A percentile compares a stretch with the other conserved stretches of the same genome.
These are phyloP conservation scores for Lipophrys pholis DNA, from an alignment of 2,113 vertebrate species.

Conservation along the genomic window DNA sequence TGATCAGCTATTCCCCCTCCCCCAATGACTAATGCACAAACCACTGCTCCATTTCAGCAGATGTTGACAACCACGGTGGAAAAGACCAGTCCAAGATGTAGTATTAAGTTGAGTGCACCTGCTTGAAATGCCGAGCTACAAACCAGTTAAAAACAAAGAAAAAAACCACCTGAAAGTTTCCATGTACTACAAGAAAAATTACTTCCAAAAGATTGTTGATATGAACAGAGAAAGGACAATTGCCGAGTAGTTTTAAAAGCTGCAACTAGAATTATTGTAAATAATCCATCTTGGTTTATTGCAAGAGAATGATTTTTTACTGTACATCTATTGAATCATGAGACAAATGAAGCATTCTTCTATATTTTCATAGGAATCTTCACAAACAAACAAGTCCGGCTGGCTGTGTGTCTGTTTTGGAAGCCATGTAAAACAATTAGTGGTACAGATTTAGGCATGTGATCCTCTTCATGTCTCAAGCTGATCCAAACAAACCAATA, in stretches of 20 bases:
- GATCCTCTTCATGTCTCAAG: conserved; percentile 9
- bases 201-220: no score
- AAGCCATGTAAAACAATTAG: conserved; percentile 9
- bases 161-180: background rate
- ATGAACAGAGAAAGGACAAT: no score
- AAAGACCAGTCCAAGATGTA: conserved; percentile 40
- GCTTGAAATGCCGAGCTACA: conserved; percentile 10
- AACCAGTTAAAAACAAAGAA: background rate
- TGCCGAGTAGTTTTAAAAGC: no score
- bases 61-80: conserved; percentile 60
- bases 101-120: conserved; percentile 20
- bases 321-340: no score
- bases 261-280: no score
- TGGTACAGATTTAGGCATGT: conserved; percentile 16
- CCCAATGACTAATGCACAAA: conserved; percentile 41
- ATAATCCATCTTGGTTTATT: no score
- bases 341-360: no score
- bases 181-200: background rate
- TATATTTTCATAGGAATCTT: no score
- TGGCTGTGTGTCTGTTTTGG: background rate
- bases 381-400: background rate
- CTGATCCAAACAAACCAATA: conserved; percentile 30
- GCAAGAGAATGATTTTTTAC: no score
- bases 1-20: conserved; percentile 43
- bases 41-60: conserved; percentile 59